These are phyloP conservation scores for Epistrophe eligans DNA, from an alignment of 2,888 invertebrate genomes.

Conservation along the genomic window DNA sequence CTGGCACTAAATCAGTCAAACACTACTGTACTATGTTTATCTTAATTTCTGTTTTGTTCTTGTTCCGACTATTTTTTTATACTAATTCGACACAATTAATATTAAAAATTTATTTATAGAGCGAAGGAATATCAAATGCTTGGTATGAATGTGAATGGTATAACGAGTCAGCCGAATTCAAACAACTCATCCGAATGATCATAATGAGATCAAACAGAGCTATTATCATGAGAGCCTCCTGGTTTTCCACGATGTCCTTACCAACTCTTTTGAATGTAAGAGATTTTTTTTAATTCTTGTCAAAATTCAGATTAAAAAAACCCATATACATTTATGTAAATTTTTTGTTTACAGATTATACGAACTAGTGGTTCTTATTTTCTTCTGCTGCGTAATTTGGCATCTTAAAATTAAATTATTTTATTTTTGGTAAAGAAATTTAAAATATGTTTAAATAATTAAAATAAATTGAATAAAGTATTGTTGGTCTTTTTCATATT, in stretches of 20 bases:
- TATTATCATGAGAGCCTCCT: constrained; percentile 79
- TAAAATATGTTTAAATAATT: too few relatives aligned
- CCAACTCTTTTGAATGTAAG: constrained; percentile 80
- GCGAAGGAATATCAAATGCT: constrained; percentile 78
- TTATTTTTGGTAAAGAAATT: not conserved
- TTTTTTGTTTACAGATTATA: constrained; percentile 79
- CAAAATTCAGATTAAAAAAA: not conserved
- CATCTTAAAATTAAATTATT: not conserved
- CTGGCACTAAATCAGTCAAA: too few relatives aligned
- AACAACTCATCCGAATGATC: constrained; percentile 79
- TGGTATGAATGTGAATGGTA: constrained; percentile 80
- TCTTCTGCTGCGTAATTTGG: constrained; percentile 79
- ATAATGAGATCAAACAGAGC: constrained; percentile 79
- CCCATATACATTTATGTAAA: not conserved
- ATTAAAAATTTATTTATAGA: constrained; percentile 63
- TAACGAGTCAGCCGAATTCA: constrained; percentile 79
- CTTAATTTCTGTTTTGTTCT: too few relatives aligned
- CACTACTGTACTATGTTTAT: too few relatives aligned
- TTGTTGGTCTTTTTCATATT: too few relatives aligned
- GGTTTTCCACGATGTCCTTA: constrained; percentile 80
- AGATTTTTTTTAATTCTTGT: not conserved
- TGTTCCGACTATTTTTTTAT: too few relatives aligned
- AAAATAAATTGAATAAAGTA: too few relatives aligned
- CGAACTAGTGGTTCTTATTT: constrained; percentile 81
- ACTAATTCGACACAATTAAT: not conserved